Evolutionary conservation across 2,888 invertebrate genomes (phyloP), one percentile per base, ranked within the genome.

Genomic region (Quadriops clusia): DNA sequence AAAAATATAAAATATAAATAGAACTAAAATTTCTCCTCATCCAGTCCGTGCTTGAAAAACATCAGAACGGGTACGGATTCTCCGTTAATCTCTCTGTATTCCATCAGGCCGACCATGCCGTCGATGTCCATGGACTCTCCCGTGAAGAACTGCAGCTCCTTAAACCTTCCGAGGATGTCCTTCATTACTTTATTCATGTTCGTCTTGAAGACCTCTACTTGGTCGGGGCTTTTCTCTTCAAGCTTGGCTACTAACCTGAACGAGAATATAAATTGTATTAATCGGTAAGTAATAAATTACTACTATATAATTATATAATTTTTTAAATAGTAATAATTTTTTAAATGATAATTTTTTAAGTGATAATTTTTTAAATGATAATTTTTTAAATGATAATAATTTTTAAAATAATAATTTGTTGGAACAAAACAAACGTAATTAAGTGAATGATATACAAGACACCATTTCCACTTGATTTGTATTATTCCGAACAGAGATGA

Each of bases 11-110:
- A 16, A 24, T 23, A 29, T 17, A 41, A n/a, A 33, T 36, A 51
- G 41, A 39, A 51, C 67, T 86, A 91, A 67, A 85, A 87, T 66
- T 97, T 95, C 66, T 95, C 94, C 61, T 91, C 93, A 33, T 81
- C 76, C 39, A 95, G 74, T 40, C 93, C 95, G 51, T 94, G 93
- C 65, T 93, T 94, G 68, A 90, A 90, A 66, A 91, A 90, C 83
- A 93, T 87, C 60, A 95, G 69, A 46, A 90, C 77, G 28, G 95
- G 94, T 29, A 80, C 70, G 43, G 78, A 78, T 3, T 74, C 70
- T 28, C 84, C 87, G 46, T 86, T 73, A 36, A 86, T 77, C 38
- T 91, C 91, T 58, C 90, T 78, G 64, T 93, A 95, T 61, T 93
- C 93, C 64, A 87, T 72, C 58, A 95, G 71, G 38, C 80, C 89